phyloP scores from a whole-genome alignment of 2,113 vertebrate species.

The Seriola aureovittata region DNA sequence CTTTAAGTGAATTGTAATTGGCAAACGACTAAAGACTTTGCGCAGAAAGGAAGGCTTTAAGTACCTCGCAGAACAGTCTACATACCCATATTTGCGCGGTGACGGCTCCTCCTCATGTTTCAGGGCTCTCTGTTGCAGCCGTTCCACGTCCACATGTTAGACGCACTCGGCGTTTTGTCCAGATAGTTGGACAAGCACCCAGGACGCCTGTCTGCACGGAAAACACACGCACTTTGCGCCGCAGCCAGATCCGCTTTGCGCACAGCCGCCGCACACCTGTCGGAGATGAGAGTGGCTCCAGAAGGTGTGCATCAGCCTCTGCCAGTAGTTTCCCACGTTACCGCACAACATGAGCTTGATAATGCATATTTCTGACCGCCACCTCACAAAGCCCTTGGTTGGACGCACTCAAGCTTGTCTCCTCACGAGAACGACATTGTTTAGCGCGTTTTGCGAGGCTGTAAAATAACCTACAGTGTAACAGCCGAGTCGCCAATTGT shows the following conservation, averaged over 20 bases:
- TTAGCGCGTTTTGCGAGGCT: conserved; percentile 22
- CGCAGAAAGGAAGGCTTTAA: conserved; percentile 19
- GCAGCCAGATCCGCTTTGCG: conserved; percentile 42
- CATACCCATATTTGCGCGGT: conserved; percentile 84
- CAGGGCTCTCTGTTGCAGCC: conserved; percentile 67
- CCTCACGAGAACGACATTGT: conserved; percentile 32
- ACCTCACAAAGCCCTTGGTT: conserved; percentile 30
- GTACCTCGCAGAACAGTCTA: conserved; percentile 35
- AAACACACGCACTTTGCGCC: conserved; percentile 44
- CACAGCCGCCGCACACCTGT: conserved; percentile 74
- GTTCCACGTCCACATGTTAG: conserved; percentile 80
- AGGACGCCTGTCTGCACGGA: conserved; percentile 33
- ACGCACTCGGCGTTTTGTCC: conserved; percentile 61
- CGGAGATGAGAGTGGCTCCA: conserved; percentile 63
- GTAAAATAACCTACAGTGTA: conserved; percentile 4
- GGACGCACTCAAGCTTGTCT: conserved; percentile 19
- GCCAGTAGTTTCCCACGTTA: conserved; percentile 54
- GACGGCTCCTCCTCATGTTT: conserved; percentile 75
- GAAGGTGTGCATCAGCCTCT: conserved; percentile 61
- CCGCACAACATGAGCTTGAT: conserved; percentile 55
- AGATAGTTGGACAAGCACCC: conserved; percentile 60
- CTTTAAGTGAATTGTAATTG: conserved; percentile 48
- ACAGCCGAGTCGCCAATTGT: conserved; percentile 61
- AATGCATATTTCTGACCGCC: conserved; percentile 23
- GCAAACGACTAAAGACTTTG: conserved; percentile 34